Evolutionary conservation across 2,797 vertebrate genomes (phyloP), one percentile per base, ranked within the genome.

Genomic region (Ibycter americanus): DNA sequence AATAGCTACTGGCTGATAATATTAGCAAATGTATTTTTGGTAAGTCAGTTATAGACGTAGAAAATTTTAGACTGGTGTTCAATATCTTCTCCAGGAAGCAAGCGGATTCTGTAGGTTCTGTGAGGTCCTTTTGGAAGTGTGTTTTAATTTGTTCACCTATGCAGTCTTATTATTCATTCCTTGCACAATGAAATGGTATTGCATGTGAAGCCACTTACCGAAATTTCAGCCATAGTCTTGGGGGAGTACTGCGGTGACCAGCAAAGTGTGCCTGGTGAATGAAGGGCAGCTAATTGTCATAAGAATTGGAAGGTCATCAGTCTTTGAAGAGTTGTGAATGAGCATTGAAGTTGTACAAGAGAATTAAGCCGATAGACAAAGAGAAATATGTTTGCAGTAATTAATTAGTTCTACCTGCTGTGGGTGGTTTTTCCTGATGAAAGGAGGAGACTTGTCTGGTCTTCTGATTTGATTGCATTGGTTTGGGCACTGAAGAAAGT

Each of bases 1-100:
- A 52, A n/a, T 12, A 27, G 7, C 4, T 74, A 4, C 15, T 13
- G 10, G 5, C 25, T 42, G 26, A 4, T n/a, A 40, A 0, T 38
- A 10, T 49, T 25, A 54, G 32, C 13, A 40, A 67, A 8, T 6
- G 3, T 19, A 1, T 11, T 26, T 44, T 71, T 55, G 12, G 4
- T 32, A 16, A 49, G 15, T 21, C 5, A 4, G 9, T 31, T 65
- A 4, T 0, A 47, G 20, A 4, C 21, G 10, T 38, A 16, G 21
- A 15, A 22, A 31, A 27, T 7, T 12, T 74, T 25, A 18, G 25
- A 2, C 2, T 67, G 32, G 20, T 32, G 9, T 34, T 67, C 5
- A 4, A 0, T 12, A 46, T 9, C 36, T 79, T 42, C 56, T 40
- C 8, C 13, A 46, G 44, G 9, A 58, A 21, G 6, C 13, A 42